A percentile compares a stretch with the other conserved stretches of the same genome.
Conservation (phyloP, 2,113 vertebrate genomes). For the Kryptolebias marmoratus region DNA sequence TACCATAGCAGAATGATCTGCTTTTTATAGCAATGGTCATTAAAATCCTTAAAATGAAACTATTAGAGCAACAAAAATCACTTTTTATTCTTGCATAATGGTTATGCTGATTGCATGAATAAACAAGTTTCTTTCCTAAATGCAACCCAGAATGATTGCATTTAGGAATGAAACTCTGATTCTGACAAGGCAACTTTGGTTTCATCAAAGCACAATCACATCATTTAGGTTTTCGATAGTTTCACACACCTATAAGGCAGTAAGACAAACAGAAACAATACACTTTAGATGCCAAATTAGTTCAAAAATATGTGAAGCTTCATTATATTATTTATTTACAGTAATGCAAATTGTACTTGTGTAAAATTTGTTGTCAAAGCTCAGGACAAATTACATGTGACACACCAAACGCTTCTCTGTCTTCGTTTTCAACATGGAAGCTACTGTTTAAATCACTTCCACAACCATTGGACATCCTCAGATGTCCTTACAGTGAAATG, state of each 20-base stretch:
- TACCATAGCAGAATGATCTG: not conserved
- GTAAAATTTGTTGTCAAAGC: not conserved
- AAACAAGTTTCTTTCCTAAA: too few species aligned
- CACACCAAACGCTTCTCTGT: not conserved
- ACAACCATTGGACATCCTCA: not conserved
- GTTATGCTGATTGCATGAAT: too few species aligned
- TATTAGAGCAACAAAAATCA: not conserved
- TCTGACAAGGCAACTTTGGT: not conserved
- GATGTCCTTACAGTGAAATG: conserved; percentile 34
- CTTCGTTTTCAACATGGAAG: not conserved
- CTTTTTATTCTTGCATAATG: not conserved
- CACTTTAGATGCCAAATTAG: conserved; percentile 2
- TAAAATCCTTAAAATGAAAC: not conserved
- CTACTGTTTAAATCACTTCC: not conserved
- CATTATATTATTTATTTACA: conserved; percentile 48
- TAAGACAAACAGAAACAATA: not conserved
- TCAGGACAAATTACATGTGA: not conserved
- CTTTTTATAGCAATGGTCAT: not conserved
- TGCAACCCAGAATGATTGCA: too few species aligned
- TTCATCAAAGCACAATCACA: not conserved
- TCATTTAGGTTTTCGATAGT: not conserved
- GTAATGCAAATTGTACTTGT: not conserved
- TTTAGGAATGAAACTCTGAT: not conserved
- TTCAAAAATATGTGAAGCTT: not conserved
- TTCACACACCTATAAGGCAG: not conserved